Evolutionary conservation across 2,113 vertebrate species (phyloP), one percentile per base, ranked within the genome.

Genomic region (Seriola aureovittata): DNA sequence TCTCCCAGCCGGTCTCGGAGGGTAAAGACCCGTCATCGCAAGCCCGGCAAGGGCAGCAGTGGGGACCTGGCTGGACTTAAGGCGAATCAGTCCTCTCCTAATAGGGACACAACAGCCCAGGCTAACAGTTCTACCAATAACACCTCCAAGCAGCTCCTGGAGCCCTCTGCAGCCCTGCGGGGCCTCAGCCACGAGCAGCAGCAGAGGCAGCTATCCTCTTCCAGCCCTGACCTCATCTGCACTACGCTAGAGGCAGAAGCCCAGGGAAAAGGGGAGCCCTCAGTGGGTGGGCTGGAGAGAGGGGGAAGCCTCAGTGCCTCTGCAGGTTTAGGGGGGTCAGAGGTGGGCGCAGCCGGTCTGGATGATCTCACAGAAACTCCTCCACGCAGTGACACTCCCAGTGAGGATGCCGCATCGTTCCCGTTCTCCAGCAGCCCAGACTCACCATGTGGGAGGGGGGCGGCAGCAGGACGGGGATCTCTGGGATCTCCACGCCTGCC

Each of bases 211-310:
- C 95, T 98, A 57, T 97, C 97, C 2, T 97, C 95, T 29, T 98
- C 97, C 36, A 97, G 97, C 90, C 98, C 98, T 0, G 97, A 99
- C 90, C 96, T 99, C 85, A 95, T 99, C 86, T 96, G 96, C 90
- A 97, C 96, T 62, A 96, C 97, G 1, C 81, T 97, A 50, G 96
- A 96, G 68, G 96, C 92, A 0, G 95, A 91, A 48, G 94, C 78
- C 54, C 90, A 92, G 66, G 91, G 79, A 36, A 94, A 95, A 46
- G 95, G 92, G 73, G 93, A 85, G 42, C n/a, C 90, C 34, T 67
- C 86, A 4, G 88, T 73, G 14, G 78, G 93, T 0, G 91, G 91
- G 23, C 83, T 94, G 29, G 93, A 94, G 68, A 84, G 90, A 80
- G 92, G 91, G 65, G 94, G 92, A 7, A 96, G 89, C 94, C 93